These are phyloP conservation scores for Euphydryas editha DNA, from an alignment of 2,888 invertebrate genomes.

Conservation along the genomic window DNA sequence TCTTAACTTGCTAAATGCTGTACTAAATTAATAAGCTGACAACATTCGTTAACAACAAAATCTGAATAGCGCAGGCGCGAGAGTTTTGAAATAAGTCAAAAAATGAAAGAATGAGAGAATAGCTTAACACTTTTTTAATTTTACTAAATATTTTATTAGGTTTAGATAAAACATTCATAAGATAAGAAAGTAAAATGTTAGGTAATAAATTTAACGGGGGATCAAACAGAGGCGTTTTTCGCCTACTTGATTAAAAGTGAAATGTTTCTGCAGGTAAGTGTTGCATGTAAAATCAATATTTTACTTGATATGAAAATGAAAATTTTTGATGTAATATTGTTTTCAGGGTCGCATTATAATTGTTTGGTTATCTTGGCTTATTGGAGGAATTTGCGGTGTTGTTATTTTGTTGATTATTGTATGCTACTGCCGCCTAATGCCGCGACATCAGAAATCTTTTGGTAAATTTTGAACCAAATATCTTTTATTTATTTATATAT, in stretches of 20 bases:
- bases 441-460: slow-evolving; percentile 87
- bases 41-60: background rate
- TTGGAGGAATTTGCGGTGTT: slow-evolving; percentile 86
- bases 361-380: slow-evolving; percentile 82
- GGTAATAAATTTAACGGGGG: slow-evolving; percentile 54
- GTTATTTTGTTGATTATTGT: slow-evolving; percentile 85
- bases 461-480: slow-evolving; percentile 70
- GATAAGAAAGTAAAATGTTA: slow-evolving; percentile 66
- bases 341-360: slow-evolving; percentile 80
- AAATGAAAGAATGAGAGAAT: slow-evolving; percentile 46
- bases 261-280: slow-evolving; percentile 78
- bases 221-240: slow-evolving; percentile 67
- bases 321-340: slow-evolving; percentile 35
- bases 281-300: slow-evolving; percentile 55
- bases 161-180: slow-evolving; percentile 56
- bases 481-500: background rate
- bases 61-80: slow-evolving; percentile 49
- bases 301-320: slow-evolving; percentile 9
- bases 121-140: slow-evolving; percentile 46
- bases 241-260: slow-evolving; percentile 71
- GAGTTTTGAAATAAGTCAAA: slow-evolving; percentile 49
- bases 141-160: slow-evolving; percentile 52
- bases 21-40: background rate
- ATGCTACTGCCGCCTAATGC: slow-evolving; percentile 88
- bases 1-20: too few species aligned